Conservation (phyloP, 2,113 vertebrate genomes). For the Atractosteus spatula region DNA sequence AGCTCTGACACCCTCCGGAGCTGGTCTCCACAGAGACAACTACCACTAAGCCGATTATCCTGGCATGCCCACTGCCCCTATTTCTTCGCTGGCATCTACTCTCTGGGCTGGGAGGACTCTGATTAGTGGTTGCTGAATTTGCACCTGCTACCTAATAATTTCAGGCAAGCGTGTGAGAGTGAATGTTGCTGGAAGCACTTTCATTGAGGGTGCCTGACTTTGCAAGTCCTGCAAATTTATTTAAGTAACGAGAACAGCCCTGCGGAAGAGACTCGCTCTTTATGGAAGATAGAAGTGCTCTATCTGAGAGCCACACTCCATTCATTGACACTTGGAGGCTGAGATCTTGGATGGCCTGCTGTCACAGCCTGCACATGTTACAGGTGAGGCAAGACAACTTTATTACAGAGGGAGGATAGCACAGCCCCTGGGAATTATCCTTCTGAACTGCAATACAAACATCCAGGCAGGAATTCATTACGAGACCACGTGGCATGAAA, state of each 20-base stretch:
- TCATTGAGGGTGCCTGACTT: neutral
- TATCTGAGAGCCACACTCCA: no score
- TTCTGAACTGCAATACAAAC: no score
- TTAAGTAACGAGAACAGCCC: no score
- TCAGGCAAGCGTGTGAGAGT: conserved; percentile 1
- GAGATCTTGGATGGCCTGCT: no score
- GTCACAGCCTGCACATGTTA: no score
- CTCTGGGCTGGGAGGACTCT: neutral
- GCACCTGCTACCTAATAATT: neutral
- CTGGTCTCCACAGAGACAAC: conserved; percentile 30
- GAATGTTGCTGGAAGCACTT: neutral
- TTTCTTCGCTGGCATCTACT: neutral
- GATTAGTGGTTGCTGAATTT: neutral
- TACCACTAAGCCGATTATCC: conserved; percentile 28
- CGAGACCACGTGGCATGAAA: no score
- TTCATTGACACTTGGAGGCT: no score
- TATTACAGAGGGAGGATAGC: neutral
- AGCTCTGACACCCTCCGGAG: conserved; percentile 16
- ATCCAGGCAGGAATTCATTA: no score
- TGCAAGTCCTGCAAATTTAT: no score
- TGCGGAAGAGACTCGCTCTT: no score
- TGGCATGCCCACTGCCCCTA: neutral
- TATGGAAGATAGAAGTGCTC: no score
- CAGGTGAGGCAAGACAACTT: neutral
- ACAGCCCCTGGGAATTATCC: no score